Evolutionary conservation across 2,888 invertebrate genomes (phyloP), one percentile per base, ranked within the genome.

Genomic region (Rotaria magnacalcarata): DNA sequence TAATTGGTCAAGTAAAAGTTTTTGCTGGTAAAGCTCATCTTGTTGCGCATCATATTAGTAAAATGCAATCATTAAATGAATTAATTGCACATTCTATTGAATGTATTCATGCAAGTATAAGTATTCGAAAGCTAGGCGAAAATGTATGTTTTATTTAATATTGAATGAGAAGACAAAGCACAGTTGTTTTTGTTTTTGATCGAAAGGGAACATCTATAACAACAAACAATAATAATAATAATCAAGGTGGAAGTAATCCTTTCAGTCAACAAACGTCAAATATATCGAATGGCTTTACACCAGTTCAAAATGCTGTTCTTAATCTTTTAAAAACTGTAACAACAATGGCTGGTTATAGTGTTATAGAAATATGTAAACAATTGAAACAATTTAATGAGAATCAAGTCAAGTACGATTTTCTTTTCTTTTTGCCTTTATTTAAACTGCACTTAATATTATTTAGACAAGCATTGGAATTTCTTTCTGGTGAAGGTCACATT

Each of bases 401-500:
- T 87, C 88, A 89, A 34, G 89, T 90, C 87, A 89, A 89, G 89
- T 89, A 86, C 19, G 50, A 21, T 54, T 54, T 54, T 19, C 5
- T 54, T 19, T 21, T 27, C 1, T 16, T 34, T 19, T 34, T 67
- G 34, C 19, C 34, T 19, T 19, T 50, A 50, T 50, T 11, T 11
- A 50, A 50, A 54, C 24, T 67, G 7, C 14, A 67, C 27, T n/a
- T 10, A 27, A 16, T 41, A 3, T 67, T 34, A 11, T 89, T 19
- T 88, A 90, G 90, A 85, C 90, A 90, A 74, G 90, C 90, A 16
- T 89, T 95, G 87, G 94, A 94, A 21, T 94, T 94, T 88, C 92
- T 95, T 87, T 93, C 93, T 60, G 93, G 92, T 43, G 95, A 95
- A 90, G 95, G 95, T 0, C 94, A 95, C 89, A 93, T 94, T 87